Percentiles rank a stretch among this genome's conserved stretches.
phyloP scores from a whole-genome alignment of 2,888 invertebrate genomes.

The Sinopyrophorus schimmeli region DNA sequence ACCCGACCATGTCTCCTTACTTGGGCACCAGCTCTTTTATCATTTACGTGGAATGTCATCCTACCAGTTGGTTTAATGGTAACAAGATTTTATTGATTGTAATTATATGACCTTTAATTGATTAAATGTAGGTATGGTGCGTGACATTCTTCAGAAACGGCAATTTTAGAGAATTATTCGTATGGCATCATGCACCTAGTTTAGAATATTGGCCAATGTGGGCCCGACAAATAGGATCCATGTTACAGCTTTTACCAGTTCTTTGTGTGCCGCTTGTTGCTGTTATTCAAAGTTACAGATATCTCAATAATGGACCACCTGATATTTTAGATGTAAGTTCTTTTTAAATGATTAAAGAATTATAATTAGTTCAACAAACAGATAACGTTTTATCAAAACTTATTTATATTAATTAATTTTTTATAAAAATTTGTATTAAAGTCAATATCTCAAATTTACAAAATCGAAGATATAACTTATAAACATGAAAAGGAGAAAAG shows the following conservation, averaged over 20 bases:
- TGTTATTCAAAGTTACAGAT: conserved; percentile 73
- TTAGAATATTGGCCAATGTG: conserved; percentile 80
- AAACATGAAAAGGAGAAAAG: too few relatives aligned
- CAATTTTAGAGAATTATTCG: conserved; percentile 68
- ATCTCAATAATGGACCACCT: conserved; percentile 80
- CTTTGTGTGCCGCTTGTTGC: conserved; percentile 74
- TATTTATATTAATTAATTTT: not conserved
- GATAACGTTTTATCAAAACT: too few relatives aligned
- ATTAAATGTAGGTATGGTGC: conserved; percentile 59
- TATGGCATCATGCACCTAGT: conserved; percentile 62
- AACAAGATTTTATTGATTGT: conserved; percentile 16
- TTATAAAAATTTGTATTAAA: too few relatives aligned
- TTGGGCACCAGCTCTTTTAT: conserved; percentile 71
- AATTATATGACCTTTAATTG: not conserved
- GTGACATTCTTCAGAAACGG: conserved; percentile 73
- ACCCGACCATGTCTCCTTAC: conserved; percentile 55
- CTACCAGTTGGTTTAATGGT: conserved; percentile 82
- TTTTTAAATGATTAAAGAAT: not conserved
- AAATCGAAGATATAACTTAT: too few relatives aligned
- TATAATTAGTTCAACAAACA: not conserved
- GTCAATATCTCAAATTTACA: too few relatives aligned
- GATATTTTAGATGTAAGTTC: conserved; percentile 82
- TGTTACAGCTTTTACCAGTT: conserved; percentile 76
- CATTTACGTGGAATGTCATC: conserved; percentile 87
- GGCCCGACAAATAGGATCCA: conserved; percentile 76